Base-by-base conservation (phyloP, 37 sponge, comb jelly and placozoan species). In the Aplysina aerophoba region DNA sequence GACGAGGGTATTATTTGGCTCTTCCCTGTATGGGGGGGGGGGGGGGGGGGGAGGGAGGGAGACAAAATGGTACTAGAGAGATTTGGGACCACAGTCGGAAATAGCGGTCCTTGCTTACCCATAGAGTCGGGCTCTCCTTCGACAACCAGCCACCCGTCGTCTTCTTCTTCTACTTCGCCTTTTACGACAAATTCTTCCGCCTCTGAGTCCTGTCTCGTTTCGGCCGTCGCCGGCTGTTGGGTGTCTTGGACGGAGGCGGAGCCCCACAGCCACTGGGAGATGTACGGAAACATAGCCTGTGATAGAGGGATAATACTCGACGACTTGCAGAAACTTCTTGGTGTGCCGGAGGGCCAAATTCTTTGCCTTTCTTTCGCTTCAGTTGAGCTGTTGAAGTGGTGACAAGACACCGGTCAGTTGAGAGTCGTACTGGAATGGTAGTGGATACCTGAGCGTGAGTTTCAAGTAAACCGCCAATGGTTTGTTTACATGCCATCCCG, bases 401-500 rank as follows among this genome's bases (percentile, higher is more conserved):
- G 50, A 3, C 50, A 44, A 44, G 50, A 44, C 6, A 44, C n/a
- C 50, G 50, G 6, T 44, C 50, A 44, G 8, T 44, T 44, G 6
- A 44, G 8, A 44, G 6, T 11, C 50, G 8, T 8, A 44, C 50
- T 44, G 11, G 17, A 2, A 1, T 30, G 71, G 28, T 34, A 30
- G 1, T 3, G 71, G 34, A 30, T 1, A 6, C 14, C 53, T 53
- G 20, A 14, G 4, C n/a, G 39, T 44, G 50, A 8, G 54, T 75
- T 75, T 75, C 78, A 75, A 75, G 78, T 75, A 15, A 36, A 41
- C 78, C 78, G 78, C 78, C 78, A 75, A 17, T 22, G 44, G 41
- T 75, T 75, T 75, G 78, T 75, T 75, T 75, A 75, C 78, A 75
- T 75, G 78, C 78, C 78, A 75, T 75, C 41, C n/a, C 53, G 37